Base-by-base conservation (phyloP, 2,888 invertebrate genomes). In the Podabrus alpinus region DNA sequence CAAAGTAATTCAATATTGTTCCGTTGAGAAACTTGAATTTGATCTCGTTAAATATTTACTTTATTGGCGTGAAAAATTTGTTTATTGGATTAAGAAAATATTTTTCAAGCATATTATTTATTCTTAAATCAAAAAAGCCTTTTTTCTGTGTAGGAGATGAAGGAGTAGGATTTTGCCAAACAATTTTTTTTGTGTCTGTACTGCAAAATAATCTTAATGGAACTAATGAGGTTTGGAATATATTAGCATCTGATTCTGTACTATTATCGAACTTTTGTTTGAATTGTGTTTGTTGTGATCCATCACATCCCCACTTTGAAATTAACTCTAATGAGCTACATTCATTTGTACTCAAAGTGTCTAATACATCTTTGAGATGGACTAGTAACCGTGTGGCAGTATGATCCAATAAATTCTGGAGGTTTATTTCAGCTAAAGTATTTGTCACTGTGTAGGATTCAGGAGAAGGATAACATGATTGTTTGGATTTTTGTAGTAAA, bases 101-200 rank as follows among this genome's bases (percentile, higher is more conserved):
- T n/a, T n/a, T n/a, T n/a, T n/a, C n/a, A n/a, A n/a, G n/a, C n/a
- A n/a, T n/a, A n/a, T n/a, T n/a, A n/a, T n/a, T n/a, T n/a, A n/a
- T n/a, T n/a, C n/a, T n/a, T n/a, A n/a, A n/a, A n/a, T n/a, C n/a
- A n/a, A n/a, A n/a, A n/a, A n/a, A n/a, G n/a, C n/a, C n/a, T n/a
- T n/a, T n/a, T n/a, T n/a, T n/a, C n/a, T n/a, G n/a, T n/a, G n/a
- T 70, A 5, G 79, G 71, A 15, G 83, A 83, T 13, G 83, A 81
- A 13, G 80, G 80, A 2, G 75, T 77, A 70, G 82, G 83, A 69
- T 82, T 83, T 77, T 83, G 79, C 83, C 82, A 83, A 16, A 82
- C 25, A 11, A 80, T 76, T 24, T 82, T 73, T 24, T 81, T 68
- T 15, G 15, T 25, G 59, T 72, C 61, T 11, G 15, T 66, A 25